A percentile compares a stretch with the other conserved stretches of the same genome.
Evolutionary conservation across 2,113 vertebrate species (phyloP).

Genomic region (Garra rufa): DNA sequence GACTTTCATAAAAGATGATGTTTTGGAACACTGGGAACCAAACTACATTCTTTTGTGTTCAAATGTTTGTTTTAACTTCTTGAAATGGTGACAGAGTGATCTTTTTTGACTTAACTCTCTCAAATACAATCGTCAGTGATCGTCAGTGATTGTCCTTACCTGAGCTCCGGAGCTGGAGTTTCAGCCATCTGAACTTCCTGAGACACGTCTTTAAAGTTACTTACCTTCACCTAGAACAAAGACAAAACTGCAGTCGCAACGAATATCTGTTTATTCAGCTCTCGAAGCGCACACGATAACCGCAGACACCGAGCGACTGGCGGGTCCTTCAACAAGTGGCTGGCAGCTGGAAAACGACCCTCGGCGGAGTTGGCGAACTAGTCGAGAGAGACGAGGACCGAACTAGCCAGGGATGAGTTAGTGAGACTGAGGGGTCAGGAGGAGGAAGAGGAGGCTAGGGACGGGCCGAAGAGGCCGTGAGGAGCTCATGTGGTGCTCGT

Average conservation of each 20-base stretch:
- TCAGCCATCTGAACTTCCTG: neutral
- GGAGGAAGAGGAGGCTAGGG: conserved; percentile 13
- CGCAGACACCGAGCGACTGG: neutral
- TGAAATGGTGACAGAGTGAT: neutral
- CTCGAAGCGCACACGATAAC: neutral
- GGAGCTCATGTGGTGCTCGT: conserved; percentile 8
- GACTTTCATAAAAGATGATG: neutral
- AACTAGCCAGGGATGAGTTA: conserved; percentile 32
- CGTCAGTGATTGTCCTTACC: neutral
- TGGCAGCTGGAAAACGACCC: conserved; percentile 69
- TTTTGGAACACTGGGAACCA: neutral
- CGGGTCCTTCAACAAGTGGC: conserved; percentile 67
- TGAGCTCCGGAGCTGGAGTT: neutral
- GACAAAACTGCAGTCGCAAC: neutral
- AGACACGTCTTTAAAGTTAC: neutral
- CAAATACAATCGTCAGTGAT: neutral
- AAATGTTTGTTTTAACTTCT: neutral
- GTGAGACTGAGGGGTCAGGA: conserved; percentile 10
- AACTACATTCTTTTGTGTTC: neutral
- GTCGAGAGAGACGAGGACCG: neutral
- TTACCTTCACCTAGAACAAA: conserved; percentile 4
- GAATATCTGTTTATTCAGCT: neutral
- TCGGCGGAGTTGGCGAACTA: neutral
- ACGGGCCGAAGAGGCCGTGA: conserved; percentile 12
- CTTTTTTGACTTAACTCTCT: neutral